phyloP scores from a whole-genome alignment of 37 sponge, comb jelly and placozoan genomes.

The Dysidea cf. avara region DNA sequence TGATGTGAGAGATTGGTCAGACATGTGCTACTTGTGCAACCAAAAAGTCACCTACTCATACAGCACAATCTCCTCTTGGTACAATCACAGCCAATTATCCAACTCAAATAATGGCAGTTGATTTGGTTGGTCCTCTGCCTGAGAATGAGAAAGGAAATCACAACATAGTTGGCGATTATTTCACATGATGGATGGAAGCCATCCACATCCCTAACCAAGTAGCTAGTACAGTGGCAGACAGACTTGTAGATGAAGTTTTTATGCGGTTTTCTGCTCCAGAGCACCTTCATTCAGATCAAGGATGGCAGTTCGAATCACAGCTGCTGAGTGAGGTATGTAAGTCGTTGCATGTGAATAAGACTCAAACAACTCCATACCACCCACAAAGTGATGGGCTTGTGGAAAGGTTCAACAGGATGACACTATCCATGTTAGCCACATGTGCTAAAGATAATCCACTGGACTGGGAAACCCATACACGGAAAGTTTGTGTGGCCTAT shows the following conservation, averaged over 20 bases:
- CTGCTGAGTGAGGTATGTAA: constrained; percentile 4
- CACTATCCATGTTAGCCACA: constrained; percentile 4
- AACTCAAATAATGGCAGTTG: too few relatives aligned
- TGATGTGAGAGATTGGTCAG: too few relatives aligned
- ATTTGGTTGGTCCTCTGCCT: too few relatives aligned
- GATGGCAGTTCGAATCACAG: constrained; percentile 16
- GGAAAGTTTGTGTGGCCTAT: constrained; percentile 16
- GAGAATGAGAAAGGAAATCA: neutral
- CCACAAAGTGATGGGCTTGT: too few relatives aligned
- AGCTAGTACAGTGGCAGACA: constrained; percentile 19
- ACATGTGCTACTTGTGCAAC: neutral
- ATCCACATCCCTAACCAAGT: neutral
- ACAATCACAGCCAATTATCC: too few relatives aligned
- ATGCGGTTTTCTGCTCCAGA: constrained; percentile 3
- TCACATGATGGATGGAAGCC: constrained; percentile 9
- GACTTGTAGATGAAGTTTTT: constrained; percentile 3
- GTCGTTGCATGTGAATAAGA: constrained; percentile 17
- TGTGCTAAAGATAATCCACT: too few relatives aligned
- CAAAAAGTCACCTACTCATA: neutral
- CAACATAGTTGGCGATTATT: constrained; percentile 2
- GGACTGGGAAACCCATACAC: constrained; percentile 18
- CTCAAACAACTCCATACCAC: too few relatives aligned
- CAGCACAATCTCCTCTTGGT: neutral
- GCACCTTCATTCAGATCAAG: constrained; percentile 21
- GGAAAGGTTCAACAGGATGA: constrained; percentile 17